Conservation (phyloP, 1,140 invertebrate genomes). For the Dreissena rostriformis region DNA sequence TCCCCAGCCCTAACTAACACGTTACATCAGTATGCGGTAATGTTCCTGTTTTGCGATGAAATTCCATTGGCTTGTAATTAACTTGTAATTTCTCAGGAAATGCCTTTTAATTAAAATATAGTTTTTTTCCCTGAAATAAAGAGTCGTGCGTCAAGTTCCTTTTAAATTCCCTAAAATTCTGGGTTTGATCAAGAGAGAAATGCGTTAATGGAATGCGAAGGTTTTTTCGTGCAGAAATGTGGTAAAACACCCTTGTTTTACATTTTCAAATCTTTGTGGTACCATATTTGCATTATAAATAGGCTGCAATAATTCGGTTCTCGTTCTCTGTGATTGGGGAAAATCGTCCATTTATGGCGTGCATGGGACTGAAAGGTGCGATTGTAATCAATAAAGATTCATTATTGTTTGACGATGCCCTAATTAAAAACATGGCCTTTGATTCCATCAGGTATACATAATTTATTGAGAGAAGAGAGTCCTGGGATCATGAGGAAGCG, state of each 20-base stretch:
- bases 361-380: not conserved
- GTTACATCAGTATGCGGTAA: not conserved
- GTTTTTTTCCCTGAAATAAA: not conserved
- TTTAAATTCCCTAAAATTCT: no score
- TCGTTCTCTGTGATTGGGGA: no score
- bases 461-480: not conserved
- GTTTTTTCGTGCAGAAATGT: no score
- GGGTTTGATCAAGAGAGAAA: no score
- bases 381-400: not conserved
- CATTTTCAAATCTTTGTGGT: no score
- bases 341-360: no score
- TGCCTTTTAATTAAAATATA: constrained; percentile 1
- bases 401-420: not conserved
- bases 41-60: not conserved
- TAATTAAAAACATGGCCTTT: constrained; percentile 1
- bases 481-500: not conserved
- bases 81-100: not conserved
- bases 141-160: no score
- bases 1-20: not conserved
- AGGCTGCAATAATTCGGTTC: no score
- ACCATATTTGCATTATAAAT: no score
- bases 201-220: no score
- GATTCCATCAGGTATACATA: constrained; percentile 7
- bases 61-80: not conserved
- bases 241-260: no score